Evolutionary conservation across 2,113 vertebrate species (phyloP), one percentile per base, ranked within the genome.

Genomic region (Lonchura striata): DNA sequence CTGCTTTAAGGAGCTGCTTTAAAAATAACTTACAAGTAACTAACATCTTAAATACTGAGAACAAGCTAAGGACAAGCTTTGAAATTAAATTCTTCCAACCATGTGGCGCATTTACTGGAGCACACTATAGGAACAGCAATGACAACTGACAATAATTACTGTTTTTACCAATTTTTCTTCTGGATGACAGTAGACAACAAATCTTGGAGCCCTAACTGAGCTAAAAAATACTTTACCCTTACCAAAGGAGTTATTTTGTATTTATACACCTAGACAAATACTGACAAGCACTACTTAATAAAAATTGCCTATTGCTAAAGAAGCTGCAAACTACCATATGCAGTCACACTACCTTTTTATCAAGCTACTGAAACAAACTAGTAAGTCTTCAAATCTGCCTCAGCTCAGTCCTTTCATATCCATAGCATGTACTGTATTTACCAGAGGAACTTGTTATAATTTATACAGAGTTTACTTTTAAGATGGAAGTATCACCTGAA

Each of bases 31-130:
- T 47, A 24, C 1, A 61, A 74, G 64, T 61, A 82, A 72, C 10
- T 15, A 65, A 53, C 6, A 6, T 31, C 46, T 57, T 57, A 90
- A 37, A 88, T 25, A 21, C 18, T 63, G 39, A 83, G 33, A 90
- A 88, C 31, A 90, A 92, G 30, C n/a, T 42, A 85, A 50, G 19
- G 59, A 20, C 16, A 93, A 86, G n/a, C 61, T 70, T 86, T 46
- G 35, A 70, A 88, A 90, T 42, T 0, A 90, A 79, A 95, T 95
- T 82, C 57, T 88, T 70, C 50, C 30, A 77, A 0, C 20, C 9
- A 17, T 1, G 10, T 37, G 31, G 22, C 16, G 7, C 14, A 15
- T 72, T 80, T 63, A 61, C 56, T n/a, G 52, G 31, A 69, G 25
- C 8, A 41, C 6, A 31, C 21, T 66, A 20, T 35, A 37, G 49